Base-by-base conservation (phyloP, 2,888 invertebrate species). In the Tipula vernalis region DNA sequence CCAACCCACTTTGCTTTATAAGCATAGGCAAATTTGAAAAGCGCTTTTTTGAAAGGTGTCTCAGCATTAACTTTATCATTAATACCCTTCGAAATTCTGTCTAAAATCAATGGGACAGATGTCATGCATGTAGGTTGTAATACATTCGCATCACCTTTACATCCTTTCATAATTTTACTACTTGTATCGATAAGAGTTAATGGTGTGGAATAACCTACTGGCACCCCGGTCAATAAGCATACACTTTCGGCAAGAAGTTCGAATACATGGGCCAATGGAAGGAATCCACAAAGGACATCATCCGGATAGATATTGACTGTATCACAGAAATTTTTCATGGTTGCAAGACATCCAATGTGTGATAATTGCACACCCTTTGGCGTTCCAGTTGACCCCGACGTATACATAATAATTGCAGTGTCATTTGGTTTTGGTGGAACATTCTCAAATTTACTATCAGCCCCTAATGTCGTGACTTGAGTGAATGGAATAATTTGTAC, bases 341-440 rank as follows among this genome's bases (percentile, higher is more conserved):
- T 96, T 51, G 95, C 93, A 88, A 97, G 93, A 90, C 97, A 94
- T 92, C 97, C 97, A 89, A 94, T 94, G 91, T 97, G 97, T 3
- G 96, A 94, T 44, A 97, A 92, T 28, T 96, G 90, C 13, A 97
- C 96, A 89, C 98, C 98, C 92, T 98, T 98, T 0, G 98, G 98
- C 87, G 96, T 94, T 86, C 98, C 99, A 3, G 99, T 99, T 0
- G 98, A 98, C 5, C 99, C 99, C 89, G 98, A 98, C 2, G 99
- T 99, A 93, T 99, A 99, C 99, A 99, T 99, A 83, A 99, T 96
- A 89, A 99, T 97, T 86, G 99, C 99, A 4, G 96, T 95, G 91
- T 99, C 99, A 13, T 94, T 92, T 5, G 95, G 92, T 5, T 92
- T 91, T 1, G 98, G 97, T 5, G 94, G 93, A 4, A 93, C 92